Percentiles rank a stretch among this genome's conserved stretches.
phyloP scores from a whole-genome alignment of 2,888 invertebrate species.

The Nyleta sp. region DNA sequence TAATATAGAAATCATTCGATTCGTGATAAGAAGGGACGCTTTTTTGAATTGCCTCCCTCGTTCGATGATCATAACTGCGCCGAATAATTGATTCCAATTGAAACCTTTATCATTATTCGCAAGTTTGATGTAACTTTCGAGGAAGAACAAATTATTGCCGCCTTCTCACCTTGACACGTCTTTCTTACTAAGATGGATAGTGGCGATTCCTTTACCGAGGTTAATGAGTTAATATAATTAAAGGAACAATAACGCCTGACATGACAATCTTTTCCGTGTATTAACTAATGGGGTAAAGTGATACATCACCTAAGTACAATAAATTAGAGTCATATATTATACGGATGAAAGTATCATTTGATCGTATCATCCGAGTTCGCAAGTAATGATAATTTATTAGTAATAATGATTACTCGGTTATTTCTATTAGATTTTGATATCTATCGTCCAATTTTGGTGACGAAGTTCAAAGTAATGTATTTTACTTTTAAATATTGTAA shows the following conservation, averaged over 20 bases:
- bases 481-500: too few relatives aligned
- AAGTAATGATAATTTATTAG: not conserved
- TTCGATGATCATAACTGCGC: too few relatives aligned
- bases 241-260: conserved; percentile 38
- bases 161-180: conserved; percentile 23
- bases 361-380: conserved; percentile 4
- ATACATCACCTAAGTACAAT: conserved; percentile 30
- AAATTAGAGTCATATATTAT: conserved; percentile 15
- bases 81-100: too few relatives aligned
- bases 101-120: too few relatives aligned
- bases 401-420: too few relatives aligned
- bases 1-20: not conserved
- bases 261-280: conserved; percentile 30
- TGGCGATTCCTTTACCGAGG: conserved; percentile 19
- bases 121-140: conserved; percentile 1
- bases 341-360: conserved; percentile 20
- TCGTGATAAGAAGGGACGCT: not conserved
- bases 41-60: too few relatives aligned
- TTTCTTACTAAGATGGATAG: conserved; percentile 27
- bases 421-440: too few relatives aligned
- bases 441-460: too few relatives aligned
- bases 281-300: conserved; percentile 34
- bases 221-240: conserved; percentile 45
- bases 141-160: conserved; percentile 12
- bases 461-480: too few relatives aligned